Conservation (phyloP, 2,113 vertebrate species). For the Pseudorhombus dupliciocellatus region DNA sequence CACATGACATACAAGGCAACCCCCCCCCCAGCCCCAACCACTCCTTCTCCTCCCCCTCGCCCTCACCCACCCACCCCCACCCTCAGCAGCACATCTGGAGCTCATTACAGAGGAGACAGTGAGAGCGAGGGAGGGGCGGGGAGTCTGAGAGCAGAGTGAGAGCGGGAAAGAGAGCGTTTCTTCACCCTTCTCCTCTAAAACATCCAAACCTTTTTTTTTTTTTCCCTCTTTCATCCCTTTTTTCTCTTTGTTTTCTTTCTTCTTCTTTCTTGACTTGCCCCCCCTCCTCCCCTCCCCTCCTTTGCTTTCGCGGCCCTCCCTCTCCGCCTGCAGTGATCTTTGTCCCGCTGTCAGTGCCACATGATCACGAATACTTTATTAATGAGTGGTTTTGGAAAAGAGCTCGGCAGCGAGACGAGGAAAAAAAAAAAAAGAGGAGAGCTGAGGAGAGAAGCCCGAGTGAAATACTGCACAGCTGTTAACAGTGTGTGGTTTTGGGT, state of each 20-base stretch:
- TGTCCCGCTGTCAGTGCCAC: conserved; percentile 62
- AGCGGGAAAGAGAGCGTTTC: conserved; percentile 51
- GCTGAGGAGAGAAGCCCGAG: conserved; percentile 26
- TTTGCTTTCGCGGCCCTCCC: neutral
- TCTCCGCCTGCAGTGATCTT: conserved; percentile 42
- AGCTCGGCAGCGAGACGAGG: conserved; percentile 24
- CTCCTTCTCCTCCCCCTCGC: conserved; percentile 18
- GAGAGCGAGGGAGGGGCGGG: conserved; percentile 70
- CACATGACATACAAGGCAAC: conserved; percentile 78
- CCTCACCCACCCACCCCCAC: conserved; percentile 41
- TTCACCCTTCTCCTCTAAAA: conserved; percentile 59
- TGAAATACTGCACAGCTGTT: conserved; percentile 79
- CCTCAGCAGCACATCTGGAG: conserved; percentile 83
- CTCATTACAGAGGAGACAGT: conserved; percentile 84
- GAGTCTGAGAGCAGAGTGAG: conserved; percentile 65
- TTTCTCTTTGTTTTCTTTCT: conserved; percentile 18
- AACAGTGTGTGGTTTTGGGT: conserved; percentile 76
- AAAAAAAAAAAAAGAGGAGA: conserved; percentile 17
- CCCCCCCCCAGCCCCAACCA: conserved; percentile 35
- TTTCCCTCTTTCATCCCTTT: conserved; percentile 30
- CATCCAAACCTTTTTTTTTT: conserved; percentile 40
- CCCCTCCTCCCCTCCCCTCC: neutral
- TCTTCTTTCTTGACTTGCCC: conserved; percentile 2
- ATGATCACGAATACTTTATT: conserved; percentile 77
- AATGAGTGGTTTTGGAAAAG: conserved; percentile 73